phyloP scores from a whole-genome alignment of 2,113 vertebrate species.

The Lycocorax pyrrhopterus region DNA sequence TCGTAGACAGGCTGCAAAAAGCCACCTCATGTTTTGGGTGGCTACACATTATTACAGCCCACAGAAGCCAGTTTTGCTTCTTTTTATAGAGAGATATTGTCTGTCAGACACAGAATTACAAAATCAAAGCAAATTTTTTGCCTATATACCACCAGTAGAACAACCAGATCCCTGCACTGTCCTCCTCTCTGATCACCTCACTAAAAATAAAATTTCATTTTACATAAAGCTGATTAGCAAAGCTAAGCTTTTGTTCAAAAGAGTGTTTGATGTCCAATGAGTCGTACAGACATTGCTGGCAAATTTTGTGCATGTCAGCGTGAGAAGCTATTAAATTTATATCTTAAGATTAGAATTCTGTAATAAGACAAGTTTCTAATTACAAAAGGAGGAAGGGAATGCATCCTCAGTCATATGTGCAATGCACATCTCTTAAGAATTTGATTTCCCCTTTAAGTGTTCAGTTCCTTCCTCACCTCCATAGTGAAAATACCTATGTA shows the following conservation, averaged over 20 bases:
- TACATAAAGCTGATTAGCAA: neutral
- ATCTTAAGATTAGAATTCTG: neutral
- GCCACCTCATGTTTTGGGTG: neutral
- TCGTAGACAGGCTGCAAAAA: neutral
- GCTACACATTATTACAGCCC: neutral
- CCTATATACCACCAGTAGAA: neutral
- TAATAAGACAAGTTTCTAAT: neutral
- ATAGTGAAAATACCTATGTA: fast-evolving
- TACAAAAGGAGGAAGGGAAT: neutral
- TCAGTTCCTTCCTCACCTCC: neutral
- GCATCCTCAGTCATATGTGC: neutral
- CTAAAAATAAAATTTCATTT: neutral
- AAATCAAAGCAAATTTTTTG: neutral
- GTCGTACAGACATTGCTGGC: neutral
- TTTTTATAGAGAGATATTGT: neutral
- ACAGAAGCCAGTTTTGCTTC: neutral
- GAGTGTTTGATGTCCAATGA: neutral
- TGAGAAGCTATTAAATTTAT: neutral
- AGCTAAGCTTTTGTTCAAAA: neutral
- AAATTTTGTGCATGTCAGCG: neutral
- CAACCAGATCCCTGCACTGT: neutral
- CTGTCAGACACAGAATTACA: neutral
- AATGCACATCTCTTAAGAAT: neutral
- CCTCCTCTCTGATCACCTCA: neutral
- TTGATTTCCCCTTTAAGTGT: neutral